phyloP scores from a whole-genome alignment of 2,888 invertebrate genomes.

The Stomorhina lunata region DNA sequence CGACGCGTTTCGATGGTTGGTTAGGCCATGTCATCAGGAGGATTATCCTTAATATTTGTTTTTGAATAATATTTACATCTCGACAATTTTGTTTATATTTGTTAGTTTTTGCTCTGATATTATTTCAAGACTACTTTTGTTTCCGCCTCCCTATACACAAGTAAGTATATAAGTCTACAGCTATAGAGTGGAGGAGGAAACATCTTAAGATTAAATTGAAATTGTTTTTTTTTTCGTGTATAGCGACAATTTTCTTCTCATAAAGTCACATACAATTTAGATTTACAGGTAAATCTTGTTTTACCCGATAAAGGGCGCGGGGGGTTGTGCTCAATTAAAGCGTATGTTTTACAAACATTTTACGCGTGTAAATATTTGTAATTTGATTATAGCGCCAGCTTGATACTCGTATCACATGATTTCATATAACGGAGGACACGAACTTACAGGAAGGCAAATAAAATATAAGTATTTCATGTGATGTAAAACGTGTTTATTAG shows the following conservation, averaged over 20 bases:
- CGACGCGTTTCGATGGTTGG: too few relatives aligned
- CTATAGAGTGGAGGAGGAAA: neutral
- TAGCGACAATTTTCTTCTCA: constrained; percentile 30
- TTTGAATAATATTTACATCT: too few relatives aligned
- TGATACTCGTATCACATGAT: constrained; percentile 5
- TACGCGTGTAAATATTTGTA: constrained; percentile 58
- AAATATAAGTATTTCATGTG: constrained; percentile 13
- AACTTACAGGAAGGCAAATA: constrained; percentile 9
- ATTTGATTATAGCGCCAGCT: constrained; percentile 41
- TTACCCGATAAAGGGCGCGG: neutral
- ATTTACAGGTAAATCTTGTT: constrained; percentile 51
- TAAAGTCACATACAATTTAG: constrained; percentile 27
- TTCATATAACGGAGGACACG: neutral
- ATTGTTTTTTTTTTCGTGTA: constrained; percentile 36
- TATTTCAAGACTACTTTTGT: neutral
- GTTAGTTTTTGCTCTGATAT: too few relatives aligned
- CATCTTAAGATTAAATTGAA: constrained; percentile 50
- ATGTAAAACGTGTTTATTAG: constrained; percentile 57
- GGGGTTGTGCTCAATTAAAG: neutral
- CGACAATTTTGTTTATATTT: too few relatives aligned
- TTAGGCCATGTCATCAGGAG: too few relatives aligned
- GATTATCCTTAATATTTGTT: too few relatives aligned
- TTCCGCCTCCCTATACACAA: neutral
- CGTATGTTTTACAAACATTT: constrained; percentile 61
- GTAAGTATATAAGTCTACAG: neutral